Conservation (phyloP, 2,113 vertebrate genomes). For the Hyla sarda region DNA sequence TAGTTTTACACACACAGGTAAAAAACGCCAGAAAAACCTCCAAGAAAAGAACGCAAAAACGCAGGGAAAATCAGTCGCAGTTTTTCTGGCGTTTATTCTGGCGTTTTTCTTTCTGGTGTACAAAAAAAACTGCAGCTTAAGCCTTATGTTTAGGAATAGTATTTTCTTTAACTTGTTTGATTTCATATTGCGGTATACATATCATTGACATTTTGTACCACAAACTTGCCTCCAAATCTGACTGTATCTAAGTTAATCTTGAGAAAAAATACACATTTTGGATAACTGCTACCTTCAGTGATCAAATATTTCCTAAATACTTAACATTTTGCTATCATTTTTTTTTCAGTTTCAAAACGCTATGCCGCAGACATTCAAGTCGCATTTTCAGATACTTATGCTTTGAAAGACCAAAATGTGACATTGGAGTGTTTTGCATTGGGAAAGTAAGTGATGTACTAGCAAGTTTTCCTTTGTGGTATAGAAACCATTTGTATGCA, state of each 20-base stretch:
- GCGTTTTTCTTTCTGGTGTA: too few relatives aligned
- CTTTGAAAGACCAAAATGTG: slow-evolving; percentile 89
- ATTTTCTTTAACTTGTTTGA: too few relatives aligned
- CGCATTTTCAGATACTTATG: slow-evolving; percentile 85
- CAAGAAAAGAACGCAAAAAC: too few relatives aligned
- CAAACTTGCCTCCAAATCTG: too few relatives aligned
- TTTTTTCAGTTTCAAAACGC: slow-evolving; percentile 81
- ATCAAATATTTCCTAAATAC: not conserved
- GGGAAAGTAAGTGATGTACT: slow-evolving; percentile 88
- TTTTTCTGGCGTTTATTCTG: too few relatives aligned
- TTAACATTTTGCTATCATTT: slow-evolving; percentile 50
- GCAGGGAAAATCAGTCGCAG: too few relatives aligned
- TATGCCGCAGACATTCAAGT: slow-evolving; percentile 95
- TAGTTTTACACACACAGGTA: too few relatives aligned
- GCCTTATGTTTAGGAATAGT: too few relatives aligned
- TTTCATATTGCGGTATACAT: too few relatives aligned
- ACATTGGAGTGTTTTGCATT: slow-evolving; percentile 96
- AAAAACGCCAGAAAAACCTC: too few relatives aligned
- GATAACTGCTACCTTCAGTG: not conserved
- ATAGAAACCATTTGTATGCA: not conserved
- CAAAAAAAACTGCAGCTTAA: too few relatives aligned
- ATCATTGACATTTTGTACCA: too few relatives aligned
- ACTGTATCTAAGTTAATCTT: not conserved
- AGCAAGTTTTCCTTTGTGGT: not conserved
- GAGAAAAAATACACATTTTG: not conserved